Base-by-base conservation (phyloP, 2,113 vertebrate genomes). In the Festucalex cinctus region DNA sequence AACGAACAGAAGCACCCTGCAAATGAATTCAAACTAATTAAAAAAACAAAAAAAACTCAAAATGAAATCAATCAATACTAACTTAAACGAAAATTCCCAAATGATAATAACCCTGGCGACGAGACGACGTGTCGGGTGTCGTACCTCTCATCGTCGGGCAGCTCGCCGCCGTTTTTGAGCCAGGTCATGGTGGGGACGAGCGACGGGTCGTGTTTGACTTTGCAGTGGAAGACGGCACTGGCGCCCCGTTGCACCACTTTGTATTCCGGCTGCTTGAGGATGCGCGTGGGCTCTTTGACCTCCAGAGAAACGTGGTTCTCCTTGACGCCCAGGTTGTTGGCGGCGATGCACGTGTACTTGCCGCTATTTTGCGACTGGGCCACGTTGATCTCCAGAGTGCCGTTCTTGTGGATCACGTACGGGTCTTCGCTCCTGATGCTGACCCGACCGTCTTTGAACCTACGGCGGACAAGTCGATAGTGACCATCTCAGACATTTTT, bases 261-360 rank as follows among this genome's bases (percentile, higher is more conserved):
- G 82, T 97, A 96, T 80, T 94, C 93, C 0, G 95, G 96, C 70
- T 95, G 95, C 80, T 91, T 94, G 72, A 98, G 91, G 84, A 99
- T 97, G 69, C 94, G 94, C 0, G 96, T 98, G 44, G 96, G 94
- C 79, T 96, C 96, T 94, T 99, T 99, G 73, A 98, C 92, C 88
- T 98, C 93, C 82, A 99, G 81, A 13, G 83, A 91, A 57, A 96
- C 92, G 16, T 94, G 93, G 83, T 98, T 98, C 88, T 97, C 95
- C 78, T 86, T 91, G 69, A 92, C 91, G 19, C 96, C 97, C 68
- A 96, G 89, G 79, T 93, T 91, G 90, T 98, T 99, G 64, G 91
- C 92, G 81, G 95, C 97, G 54, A 97, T 92, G 85, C 97, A 99
- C 0, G 94, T 97, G 67, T 97, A 98, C 5, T 92, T 95, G 26